These are phyloP conservation scores for Tetramorium bicarinatum DNA, from an alignment of 2,888 invertebrate species.

Conservation along the genomic window DNA sequence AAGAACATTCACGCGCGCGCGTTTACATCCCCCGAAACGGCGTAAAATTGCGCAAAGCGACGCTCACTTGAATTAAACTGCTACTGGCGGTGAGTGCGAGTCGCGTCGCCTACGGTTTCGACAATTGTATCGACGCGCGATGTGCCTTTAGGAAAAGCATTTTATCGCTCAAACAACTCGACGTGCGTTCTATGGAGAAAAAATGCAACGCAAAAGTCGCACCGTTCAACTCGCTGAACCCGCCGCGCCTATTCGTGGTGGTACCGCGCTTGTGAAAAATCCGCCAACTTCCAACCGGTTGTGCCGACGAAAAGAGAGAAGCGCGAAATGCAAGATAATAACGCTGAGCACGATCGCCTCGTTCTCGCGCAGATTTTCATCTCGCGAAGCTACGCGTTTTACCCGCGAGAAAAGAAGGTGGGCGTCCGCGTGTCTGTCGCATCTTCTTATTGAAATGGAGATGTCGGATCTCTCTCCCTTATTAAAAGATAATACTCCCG, in stretches of 20 bases:
- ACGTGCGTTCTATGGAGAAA: neutral
- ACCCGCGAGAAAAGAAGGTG: conserved; percentile 26
- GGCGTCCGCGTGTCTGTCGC: conserved; percentile 29
- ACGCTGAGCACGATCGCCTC: conserved; percentile 60
- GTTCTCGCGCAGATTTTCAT: conserved; percentile 74
- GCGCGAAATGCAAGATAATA: conserved; percentile 63
- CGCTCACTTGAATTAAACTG: conserved; percentile 47
- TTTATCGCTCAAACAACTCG: conserved; percentile 44
- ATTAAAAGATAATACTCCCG: conserved; percentile 81
- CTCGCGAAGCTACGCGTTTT: conserved; percentile 52
- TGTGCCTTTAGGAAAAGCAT: conserved; percentile 51
- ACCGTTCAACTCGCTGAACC: conserved; percentile 16
- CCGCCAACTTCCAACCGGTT: conserved; percentile 41
- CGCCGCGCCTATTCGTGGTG: neutral
- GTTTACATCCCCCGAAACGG: conserved; percentile 34
- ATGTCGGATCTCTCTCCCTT: conserved; percentile 72
- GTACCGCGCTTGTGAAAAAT: conserved; percentile 25
- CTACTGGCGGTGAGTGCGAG: conserved; percentile 37
- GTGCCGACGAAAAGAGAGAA: conserved; percentile 14
- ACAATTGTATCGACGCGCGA: conserved; percentile 50
- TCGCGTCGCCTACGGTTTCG: conserved; percentile 22
- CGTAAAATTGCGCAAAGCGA: conserved; percentile 54
- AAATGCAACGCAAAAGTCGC: conserved; percentile 40
- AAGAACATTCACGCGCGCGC: conserved; percentile 42
- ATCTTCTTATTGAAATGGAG: conserved; percentile 69